These are phyloP conservation scores for Speoplatyrhinus poulsoni DNA, from an alignment of 2,113 vertebrate species.

Conservation along the genomic window DNA sequence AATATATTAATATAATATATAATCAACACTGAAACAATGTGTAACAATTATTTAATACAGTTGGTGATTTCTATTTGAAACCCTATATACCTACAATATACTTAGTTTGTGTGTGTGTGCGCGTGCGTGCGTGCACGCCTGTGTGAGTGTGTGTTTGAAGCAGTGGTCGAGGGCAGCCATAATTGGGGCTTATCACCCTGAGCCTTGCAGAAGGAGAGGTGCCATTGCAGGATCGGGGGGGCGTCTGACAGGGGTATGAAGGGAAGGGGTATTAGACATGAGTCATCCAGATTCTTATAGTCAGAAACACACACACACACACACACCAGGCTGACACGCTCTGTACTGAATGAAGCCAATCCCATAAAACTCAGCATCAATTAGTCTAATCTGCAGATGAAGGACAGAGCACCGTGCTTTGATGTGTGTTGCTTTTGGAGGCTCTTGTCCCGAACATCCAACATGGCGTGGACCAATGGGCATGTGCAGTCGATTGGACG, in stretches of 20 bases:
- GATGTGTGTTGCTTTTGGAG: constrained; percentile 37
- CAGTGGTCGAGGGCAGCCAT: constrained; percentile 59
- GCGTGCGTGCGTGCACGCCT: neutral
- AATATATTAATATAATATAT: no score
- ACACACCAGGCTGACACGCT: constrained; percentile 59
- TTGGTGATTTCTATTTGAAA: no score
- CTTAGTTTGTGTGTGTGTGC: neutral
- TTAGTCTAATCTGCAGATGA: constrained; percentile 63
- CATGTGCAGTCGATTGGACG: no score
- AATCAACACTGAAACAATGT: no score
- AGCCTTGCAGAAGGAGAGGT: constrained; percentile 66
- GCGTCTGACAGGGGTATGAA: constrained; percentile 57
- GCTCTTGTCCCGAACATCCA: no score
- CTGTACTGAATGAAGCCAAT: constrained; percentile 44
- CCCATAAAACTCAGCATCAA: constrained; percentile 64
- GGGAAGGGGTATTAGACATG: constrained; percentile 45
- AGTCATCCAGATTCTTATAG: constrained; percentile 71
- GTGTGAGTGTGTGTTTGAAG: constrained; percentile 40
- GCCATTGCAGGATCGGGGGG: constrained; percentile 67
- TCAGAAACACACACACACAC: constrained; percentile 28
- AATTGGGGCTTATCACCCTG: constrained; percentile 72
- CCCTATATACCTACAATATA: no score
- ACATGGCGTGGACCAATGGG: no score
- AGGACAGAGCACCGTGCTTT: constrained; percentile 50
- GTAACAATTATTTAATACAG: no score